phyloP scores from a whole-genome alignment of 2,797 vertebrate species.

The Thamnophis elegans region DNA sequence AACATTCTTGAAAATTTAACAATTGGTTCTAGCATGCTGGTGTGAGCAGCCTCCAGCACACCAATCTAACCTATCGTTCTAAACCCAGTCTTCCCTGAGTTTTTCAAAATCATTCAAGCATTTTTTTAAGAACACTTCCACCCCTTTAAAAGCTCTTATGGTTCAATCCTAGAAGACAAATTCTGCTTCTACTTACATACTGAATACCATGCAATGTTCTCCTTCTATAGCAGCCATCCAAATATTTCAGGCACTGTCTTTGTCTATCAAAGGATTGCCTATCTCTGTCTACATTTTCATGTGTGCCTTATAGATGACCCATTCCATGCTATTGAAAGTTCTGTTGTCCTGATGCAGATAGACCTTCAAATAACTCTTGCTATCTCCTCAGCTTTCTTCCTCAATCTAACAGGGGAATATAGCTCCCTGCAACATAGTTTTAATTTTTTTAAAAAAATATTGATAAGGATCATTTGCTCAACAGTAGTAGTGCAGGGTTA shows the following conservation, averaged over 20 bases:
- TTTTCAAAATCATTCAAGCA: background rate
- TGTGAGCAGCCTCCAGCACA: background rate
- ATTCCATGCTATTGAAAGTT: background rate
- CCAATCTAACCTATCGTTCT: background rate
- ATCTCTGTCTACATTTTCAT: background rate
- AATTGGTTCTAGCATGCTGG: background rate
- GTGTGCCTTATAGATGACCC: background rate
- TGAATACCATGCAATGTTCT: background rate
- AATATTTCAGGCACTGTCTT: background rate
- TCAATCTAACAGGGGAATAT: background rate
- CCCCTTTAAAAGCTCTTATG: background rate
- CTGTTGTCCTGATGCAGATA: background rate
- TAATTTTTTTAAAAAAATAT: background rate
- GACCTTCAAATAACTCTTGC: background rate
- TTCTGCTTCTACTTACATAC: background rate
- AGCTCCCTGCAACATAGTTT: background rate
- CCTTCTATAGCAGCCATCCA: background rate
- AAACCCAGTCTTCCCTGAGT: background rate
- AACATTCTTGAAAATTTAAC: background rate
- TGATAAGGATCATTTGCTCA: background rate
- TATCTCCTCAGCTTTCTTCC: background rate
- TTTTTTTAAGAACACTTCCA: background rate
- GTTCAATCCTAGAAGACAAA: background rate
- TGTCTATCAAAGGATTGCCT: background rate
- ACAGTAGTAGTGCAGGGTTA: background rate